Conservation (phyloP, 2,888 invertebrate genomes). For the Adelphocoris suturalis region DNA sequence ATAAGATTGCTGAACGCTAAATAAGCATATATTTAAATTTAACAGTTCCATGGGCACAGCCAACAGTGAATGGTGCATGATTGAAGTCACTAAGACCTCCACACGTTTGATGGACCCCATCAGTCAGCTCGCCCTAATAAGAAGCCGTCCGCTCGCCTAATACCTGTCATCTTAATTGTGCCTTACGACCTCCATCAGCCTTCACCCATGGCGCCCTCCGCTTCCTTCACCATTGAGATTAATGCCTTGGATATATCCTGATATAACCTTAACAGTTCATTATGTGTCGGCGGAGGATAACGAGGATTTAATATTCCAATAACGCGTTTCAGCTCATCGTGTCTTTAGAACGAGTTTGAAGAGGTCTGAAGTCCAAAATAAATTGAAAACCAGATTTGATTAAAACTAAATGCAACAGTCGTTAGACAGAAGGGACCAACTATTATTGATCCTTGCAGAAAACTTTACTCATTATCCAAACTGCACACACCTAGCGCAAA, state of each 20-base stretch:
- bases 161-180: constrained; percentile 71
- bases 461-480: no score
- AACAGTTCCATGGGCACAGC: no score
- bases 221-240: constrained; percentile 65
- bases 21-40: no score
- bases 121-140: constrained; percentile 68
- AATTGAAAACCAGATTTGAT: no score
- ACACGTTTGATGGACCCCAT: constrained; percentile 65
- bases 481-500: no score
- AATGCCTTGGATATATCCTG: constrained; percentile 69
- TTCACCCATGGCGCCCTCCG: constrained; percentile 33
- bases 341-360: no score
- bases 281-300: constrained; percentile 56
- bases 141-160: constrained; percentile 63
- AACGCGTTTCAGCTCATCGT: neutral
- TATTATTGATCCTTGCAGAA: no score
- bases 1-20: no score
- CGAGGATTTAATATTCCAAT: constrained; percentile 67
- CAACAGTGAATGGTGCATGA: no score
- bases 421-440: no score
- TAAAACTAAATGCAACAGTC: no score
- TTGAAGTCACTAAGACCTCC: constrained; percentile 40
- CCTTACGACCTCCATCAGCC: constrained; percentile 67
- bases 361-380: no score
- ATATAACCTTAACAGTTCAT: constrained; percentile 67